Conservation (phyloP, 2,888 invertebrate genomes). For the Drosophila formosana region DNA sequence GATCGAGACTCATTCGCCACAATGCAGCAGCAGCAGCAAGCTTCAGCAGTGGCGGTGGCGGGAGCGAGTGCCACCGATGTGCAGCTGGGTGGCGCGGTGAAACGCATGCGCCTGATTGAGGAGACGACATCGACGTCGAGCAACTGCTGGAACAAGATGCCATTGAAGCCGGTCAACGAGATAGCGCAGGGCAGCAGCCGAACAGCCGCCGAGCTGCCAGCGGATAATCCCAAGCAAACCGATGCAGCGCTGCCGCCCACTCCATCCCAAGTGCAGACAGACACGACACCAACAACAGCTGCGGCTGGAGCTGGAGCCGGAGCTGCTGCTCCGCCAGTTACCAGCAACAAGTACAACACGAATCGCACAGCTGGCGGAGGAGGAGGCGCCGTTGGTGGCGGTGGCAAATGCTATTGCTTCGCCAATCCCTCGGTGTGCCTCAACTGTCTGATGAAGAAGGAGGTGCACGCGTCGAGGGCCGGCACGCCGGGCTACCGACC, state of each 20-base stretch:
- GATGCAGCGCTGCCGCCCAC: neutral
- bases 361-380: constrained; percentile 60
- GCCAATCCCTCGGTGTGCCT: constrained; percentile 89
- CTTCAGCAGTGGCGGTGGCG: constrained; percentile 5
- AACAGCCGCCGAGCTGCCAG: constrained; percentile 2
- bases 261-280: constrained; percentile 1
- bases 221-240: constrained; percentile 21
- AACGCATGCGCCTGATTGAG: constrained; percentile 74
- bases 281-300: neutral
- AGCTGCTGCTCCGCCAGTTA: constrained; percentile 16
- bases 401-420: constrained; percentile 88
- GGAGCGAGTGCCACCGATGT: constrained; percentile 33
- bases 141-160: constrained; percentile 76
- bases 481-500: constrained; percentile 96
- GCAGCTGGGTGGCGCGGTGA: constrained; percentile 63
- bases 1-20: constrained; percentile 48
- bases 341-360: constrained; percentile 77
- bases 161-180: constrained; percentile 83
- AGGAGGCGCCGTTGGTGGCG: constrained; percentile 15
- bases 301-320: constrained; percentile 4
- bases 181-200: constrained; percentile 56
- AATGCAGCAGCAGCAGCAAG: constrained; percentile 14
- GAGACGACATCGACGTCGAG: constrained; percentile 32
- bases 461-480: constrained; percentile 91
- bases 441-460: constrained; percentile 88